Conservation (phyloP, 2,888 invertebrate species). For the Papilio demoleus region DNA sequence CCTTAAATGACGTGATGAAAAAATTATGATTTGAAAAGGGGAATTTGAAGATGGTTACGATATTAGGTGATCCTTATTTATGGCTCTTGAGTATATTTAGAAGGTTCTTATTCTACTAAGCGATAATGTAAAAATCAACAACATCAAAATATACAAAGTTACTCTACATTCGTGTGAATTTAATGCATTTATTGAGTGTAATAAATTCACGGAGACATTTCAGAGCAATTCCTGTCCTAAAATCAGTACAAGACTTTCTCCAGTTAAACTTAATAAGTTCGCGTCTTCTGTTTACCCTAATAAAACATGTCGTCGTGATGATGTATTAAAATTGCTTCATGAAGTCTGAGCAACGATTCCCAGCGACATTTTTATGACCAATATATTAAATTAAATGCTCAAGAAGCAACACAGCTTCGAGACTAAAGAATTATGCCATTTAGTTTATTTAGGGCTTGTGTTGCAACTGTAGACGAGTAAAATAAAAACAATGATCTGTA, state of each 20-base stretch:
- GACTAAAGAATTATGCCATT: constrained; percentile 27
- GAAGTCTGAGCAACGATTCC: constrained; percentile 25
- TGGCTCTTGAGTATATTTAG: no score
- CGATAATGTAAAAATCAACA: no score
- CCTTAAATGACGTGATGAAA: no score
- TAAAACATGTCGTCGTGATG: constrained; percentile 38
- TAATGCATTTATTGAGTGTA: background rate
- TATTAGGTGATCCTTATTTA: no score
- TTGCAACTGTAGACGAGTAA: no score
- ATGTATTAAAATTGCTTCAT: constrained; percentile 36
- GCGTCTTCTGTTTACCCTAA: constrained; percentile 30
- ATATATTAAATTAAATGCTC: constrained; percentile 39
- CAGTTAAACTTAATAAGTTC: constrained; percentile 35
- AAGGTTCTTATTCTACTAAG: no score
- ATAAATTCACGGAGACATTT: background rate
- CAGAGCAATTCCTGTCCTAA: background rate
- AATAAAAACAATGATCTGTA: no score
- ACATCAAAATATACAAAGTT: no score
- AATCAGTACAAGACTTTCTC: constrained; percentile 11
- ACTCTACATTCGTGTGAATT: background rate
- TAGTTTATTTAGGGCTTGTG: constrained; percentile 27
- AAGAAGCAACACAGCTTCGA: constrained; percentile 23
- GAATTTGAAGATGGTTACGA: no score
- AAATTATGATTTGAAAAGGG: no score
- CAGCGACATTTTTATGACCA: constrained; percentile 37